phyloP scores from a whole-genome alignment of 2,113 vertebrate genomes.

The Clinocottus analis region DNA sequence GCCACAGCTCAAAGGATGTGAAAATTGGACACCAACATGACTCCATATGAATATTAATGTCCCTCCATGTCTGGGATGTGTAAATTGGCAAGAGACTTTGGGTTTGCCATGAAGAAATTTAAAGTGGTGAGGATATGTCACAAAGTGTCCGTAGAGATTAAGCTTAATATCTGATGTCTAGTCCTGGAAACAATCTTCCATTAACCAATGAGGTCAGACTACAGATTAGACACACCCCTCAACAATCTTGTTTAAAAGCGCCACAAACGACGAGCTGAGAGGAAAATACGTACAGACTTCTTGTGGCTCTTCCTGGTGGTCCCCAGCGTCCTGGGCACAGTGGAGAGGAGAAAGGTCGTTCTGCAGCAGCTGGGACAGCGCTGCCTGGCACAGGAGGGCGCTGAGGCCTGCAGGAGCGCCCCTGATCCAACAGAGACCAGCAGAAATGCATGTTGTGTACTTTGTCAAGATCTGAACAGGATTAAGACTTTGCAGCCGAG shows the following conservation, averaged over 20 bases:
- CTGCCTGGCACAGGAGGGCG: slow-evolving; percentile 82
- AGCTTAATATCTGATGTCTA: background rate
- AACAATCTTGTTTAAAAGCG: background rate
- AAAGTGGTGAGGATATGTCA: background rate
- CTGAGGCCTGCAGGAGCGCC: slow-evolving; percentile 78
- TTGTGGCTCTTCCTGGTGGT: slow-evolving; percentile 60
- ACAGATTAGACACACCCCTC: background rate
- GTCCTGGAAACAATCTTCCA: background rate
- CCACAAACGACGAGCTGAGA: background rate
- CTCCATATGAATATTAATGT: background rate
- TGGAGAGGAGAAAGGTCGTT: slow-evolving; percentile 83
- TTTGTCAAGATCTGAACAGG: background rate
- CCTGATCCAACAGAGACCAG: slow-evolving; percentile 67
- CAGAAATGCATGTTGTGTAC: background rate
- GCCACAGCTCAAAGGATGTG: no score
- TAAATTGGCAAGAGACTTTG: background rate
- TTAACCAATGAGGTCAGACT: background rate
- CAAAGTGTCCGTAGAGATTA: background rate
- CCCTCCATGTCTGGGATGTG: background rate
- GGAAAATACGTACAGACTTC: slow-evolving; percentile 76
- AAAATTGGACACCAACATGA: no score
- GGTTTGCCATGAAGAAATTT: no score
- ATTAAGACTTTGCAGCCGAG: background rate
- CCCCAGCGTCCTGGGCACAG: slow-evolving; percentile 65
- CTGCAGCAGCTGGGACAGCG: slow-evolving; percentile 81